Evolutionary conservation across 2,888 invertebrate genomes (phyloP).

Genomic region (Metellina segmentata): DNA sequence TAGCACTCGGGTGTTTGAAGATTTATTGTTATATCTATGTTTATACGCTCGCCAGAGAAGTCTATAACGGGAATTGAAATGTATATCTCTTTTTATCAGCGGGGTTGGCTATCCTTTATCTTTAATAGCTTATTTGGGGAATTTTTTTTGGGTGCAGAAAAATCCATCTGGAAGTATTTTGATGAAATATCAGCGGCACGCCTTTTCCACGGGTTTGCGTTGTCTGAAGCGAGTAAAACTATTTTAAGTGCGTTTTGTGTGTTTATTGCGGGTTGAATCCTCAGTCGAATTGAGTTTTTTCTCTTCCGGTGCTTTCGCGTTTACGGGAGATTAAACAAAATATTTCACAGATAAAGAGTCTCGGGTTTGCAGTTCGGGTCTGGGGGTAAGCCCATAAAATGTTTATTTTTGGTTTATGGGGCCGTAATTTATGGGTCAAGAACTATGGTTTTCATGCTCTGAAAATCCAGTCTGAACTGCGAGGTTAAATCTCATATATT

Average conservation of each 20-base stretch:
- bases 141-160: not conserved
- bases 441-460: not conserved
- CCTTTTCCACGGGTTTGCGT: not conserved
- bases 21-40: slow-evolving; percentile 45
- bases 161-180: not conserved
- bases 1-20: slow-evolving; percentile 16
- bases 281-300: too few relatives aligned
- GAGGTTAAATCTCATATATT: not conserved
- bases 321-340: not conserved
- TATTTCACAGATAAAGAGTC: not conserved
- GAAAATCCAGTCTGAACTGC: not conserved
- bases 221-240: not conserved
- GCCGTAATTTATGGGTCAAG: not conserved
- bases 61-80: slow-evolving; percentile 21
- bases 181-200: not conserved
- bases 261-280: not conserved
- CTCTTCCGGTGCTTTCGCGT: not conserved
- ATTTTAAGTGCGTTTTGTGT: not conserved
- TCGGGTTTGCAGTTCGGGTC: not conserved
- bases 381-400: not conserved
- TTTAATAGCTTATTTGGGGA: not conserved
- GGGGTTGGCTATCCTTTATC: not conserved
- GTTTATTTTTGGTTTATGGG: not conserved
- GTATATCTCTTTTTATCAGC: not conserved
- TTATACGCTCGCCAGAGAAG: not conserved